Conservation (phyloP, 2,888 invertebrate species). For the Eledona agricola region DNA sequence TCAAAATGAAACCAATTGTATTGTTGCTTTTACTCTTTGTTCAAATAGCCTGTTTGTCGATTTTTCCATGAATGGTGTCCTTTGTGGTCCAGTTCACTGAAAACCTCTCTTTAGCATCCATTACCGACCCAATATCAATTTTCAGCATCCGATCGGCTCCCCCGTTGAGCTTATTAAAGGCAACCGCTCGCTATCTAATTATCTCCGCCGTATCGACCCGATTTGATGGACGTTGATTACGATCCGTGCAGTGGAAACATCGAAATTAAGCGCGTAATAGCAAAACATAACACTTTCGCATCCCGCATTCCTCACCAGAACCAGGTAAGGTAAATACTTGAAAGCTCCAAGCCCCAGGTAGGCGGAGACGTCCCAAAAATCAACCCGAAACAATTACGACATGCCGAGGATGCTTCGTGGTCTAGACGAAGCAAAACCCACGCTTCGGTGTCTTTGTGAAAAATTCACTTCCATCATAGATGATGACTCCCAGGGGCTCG, state of each 20-base stretch:
- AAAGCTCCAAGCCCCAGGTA: slow-evolving; percentile 24
- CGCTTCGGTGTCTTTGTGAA: slow-evolving; percentile 15
- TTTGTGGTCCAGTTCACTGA: too few relatives aligned
- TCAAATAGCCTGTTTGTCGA: too few relatives aligned
- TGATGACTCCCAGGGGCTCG: slow-evolving; percentile 4
- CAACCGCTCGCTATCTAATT: slow-evolving; percentile 25
- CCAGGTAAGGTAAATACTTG: slow-evolving; percentile 23
- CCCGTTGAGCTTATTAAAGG: slow-evolving; percentile 23
- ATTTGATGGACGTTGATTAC: slow-evolving; percentile 30
- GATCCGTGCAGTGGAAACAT: slow-evolving; percentile 3
- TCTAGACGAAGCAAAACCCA: slow-evolving; percentile 37
- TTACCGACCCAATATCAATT: slow-evolving; percentile 24
- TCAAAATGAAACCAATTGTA: too few relatives aligned
- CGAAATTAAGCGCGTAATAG: slow-evolving; percentile 12
- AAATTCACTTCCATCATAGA: slow-evolving; percentile 21
- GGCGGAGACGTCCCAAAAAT: slow-evolving; percentile 16
- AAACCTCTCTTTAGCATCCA: not conserved
- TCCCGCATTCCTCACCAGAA: not conserved
- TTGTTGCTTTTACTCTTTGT: too few relatives aligned
- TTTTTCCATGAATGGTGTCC: too few relatives aligned
- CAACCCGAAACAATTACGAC: slow-evolving; percentile 35
- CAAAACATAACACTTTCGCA: not conserved
- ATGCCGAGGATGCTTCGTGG: slow-evolving; percentile 39
- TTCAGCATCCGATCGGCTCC: slow-evolving; percentile 7
- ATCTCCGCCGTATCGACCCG: slow-evolving; percentile 17